Base-by-base conservation (phyloP, 1,140 invertebrate species). In the Tetramorium alpestre region DNA sequence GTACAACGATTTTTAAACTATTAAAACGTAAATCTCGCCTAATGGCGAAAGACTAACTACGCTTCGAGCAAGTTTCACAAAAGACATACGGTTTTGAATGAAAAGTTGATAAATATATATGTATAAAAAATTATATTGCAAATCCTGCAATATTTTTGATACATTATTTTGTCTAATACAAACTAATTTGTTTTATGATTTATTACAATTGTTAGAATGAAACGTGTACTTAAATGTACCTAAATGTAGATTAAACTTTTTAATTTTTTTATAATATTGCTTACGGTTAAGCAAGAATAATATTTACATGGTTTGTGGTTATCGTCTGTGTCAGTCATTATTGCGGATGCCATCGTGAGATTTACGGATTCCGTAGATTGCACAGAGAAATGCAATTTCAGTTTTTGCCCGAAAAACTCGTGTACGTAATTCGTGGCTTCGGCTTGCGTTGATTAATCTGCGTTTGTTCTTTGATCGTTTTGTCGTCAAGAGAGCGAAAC, bases 381-480 rank as follows among this genome's bases (percentile, higher is more conserved):
- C 16, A 47, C n/a, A 13, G 18, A 41, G 44, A 80, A 77, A 76
- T 47, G 41, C 73, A 65, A 85, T 89, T 89, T 76, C 22, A 38
- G 49, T 81, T 86, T 89, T 70, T 70, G 16, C 56, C n/a, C 6
- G 18, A 65, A 85, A 77, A 88, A 88, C 56, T 69, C 44, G 69
- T 64, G 5, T 49, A 49, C 25, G 16, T 13, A 38, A 67, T 44
- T n/a, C 64, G 11, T 44, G 22, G 65, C 65, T 69, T 70, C 8
- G 49, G 11, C 7, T 56, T 41, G 69, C n/a, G 11, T 33, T 33
- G 8, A 47, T 82, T 82, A 73, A 72, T 82, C 54, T 73, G 11
- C 67, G 41, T 84, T 60, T 60, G 64, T 60, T 84, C 54, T 78
- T 85, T 58, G 64, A 75, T 69, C 62, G 38, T 73, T 47, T 82